Conservation (phyloP, 2,888 invertebrate genomes). For the Galeruca laticollis region DNA sequence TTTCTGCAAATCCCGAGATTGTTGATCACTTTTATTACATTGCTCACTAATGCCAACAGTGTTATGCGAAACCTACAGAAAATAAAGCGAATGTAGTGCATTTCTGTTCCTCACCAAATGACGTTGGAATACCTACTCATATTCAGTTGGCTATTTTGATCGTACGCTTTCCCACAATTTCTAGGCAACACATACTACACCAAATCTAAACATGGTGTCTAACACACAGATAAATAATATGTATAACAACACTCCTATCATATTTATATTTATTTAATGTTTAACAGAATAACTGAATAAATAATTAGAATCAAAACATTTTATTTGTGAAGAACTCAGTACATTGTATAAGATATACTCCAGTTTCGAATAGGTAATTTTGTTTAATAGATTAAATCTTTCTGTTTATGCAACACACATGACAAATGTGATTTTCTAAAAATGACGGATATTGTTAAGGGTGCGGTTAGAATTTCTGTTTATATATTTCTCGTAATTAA, state of each 20-base stretch:
- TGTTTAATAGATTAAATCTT: too few species aligned
- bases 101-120: constrained; percentile 1
- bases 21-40: constrained; percentile 58
- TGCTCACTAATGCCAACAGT: constrained; percentile 55
- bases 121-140: constrained; percentile 13
- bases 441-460: constrained; percentile 62
- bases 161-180: not conserved
- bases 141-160: constrained; percentile 2
- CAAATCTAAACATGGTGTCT: not conserved
- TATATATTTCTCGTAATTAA: constrained; percentile 25
- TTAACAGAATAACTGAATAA: not conserved
- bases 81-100: constrained; percentile 8
- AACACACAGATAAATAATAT: not conserved
- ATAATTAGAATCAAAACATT: too few species aligned
- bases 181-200: constrained; percentile 15
- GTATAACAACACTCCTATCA: too few species aligned
- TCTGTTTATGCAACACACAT: not conserved
- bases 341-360: too few species aligned
- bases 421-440: constrained; percentile 38
- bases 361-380: too few species aligned
- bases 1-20: constrained; percentile 57
- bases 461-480: constrained; percentile 54
- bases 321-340: too few species aligned
- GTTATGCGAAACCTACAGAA: constrained; percentile 43
- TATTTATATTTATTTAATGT: not conserved